Evolutionary conservation across 23 tunicate species (phyloP), one percentile per base, ranked within the genome.

Genomic region (Halocynthia aurantium): DNA sequence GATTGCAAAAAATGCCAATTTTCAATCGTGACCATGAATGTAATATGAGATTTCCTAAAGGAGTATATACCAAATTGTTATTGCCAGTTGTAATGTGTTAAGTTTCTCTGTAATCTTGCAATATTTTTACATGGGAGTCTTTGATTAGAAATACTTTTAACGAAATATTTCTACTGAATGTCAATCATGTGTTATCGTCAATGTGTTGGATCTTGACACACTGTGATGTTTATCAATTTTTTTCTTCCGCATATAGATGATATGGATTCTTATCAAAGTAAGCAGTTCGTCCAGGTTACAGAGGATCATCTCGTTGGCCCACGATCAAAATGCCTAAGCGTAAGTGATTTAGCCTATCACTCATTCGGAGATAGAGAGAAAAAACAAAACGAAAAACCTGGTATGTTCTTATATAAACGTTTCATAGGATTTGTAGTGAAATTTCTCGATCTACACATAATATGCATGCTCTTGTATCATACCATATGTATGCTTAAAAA

Each of bases 301-400:
- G 78, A 88, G 19, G 87, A 83, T 61, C 95, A 83, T 82, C 75
- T 88, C 81, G 75, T 55, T 71, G 95, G 87, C 75, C 95, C 95
- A 21, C 84, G 72, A 70, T 77, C 69, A 44, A 88, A 88, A 71
- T 83, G 83, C 51, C 75, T 88, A 63, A 88, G 95, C 63, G 95
- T 88, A 8, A 77, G 65, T 18, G 73, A 88, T 57, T 52, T 88
- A 6, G 81, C 82, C 44, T 78, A 78, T 52, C 22, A 66, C 44
- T 17, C 20, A 15, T 60, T 72, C 0, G 52, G 18, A 7, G 72
- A 18, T 10, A 50, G 53, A 7, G 53, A 13, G 40, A 53, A 69
- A 0, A 18, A 69, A 10, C 52, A 50, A 7, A 22, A 69, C 51
- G 52, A 8, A 31, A 53, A 60, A 60, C 17, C 44, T 31, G 44